Percentiles rank a stretch among this genome's conserved stretches.
Conservation (phyloP, 1,140 invertebrate genomes). For the Goniozus legneri region DNA sequence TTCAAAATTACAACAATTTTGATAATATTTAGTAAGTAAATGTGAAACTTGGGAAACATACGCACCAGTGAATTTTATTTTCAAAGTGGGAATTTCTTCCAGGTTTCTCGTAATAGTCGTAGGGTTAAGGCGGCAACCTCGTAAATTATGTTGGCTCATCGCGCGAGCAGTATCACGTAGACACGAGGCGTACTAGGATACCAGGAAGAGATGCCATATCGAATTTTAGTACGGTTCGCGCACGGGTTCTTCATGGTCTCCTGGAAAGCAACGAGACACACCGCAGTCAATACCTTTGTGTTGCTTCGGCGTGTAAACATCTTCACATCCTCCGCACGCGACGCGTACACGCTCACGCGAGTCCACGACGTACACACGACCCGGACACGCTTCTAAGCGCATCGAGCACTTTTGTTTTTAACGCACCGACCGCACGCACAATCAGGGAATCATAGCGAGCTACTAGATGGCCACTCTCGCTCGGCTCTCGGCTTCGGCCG, state of each 20-base stretch:
- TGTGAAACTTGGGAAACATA: no score
- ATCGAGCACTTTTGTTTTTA: slow-evolving; percentile 29
- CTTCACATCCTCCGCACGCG: no score
- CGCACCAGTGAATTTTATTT: no score
- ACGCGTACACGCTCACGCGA: not conserved
- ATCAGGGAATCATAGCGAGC: slow-evolving; percentile 36
- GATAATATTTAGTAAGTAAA: no score
- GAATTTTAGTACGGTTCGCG: not conserved
- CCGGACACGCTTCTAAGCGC: not conserved
- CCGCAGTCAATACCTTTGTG: slow-evolving; percentile 17
- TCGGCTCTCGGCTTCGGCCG: no score
- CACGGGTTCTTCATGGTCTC: slow-evolving; percentile 23
- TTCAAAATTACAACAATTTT: no score
- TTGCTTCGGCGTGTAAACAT: not conserved
- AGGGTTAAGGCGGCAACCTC: slow-evolving; percentile 10
- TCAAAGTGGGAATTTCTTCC: no score
- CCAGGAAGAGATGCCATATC: slow-evolving; percentile 7
- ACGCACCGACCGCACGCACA: slow-evolving; percentile 34
- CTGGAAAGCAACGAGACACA: slow-evolving; percentile 22
- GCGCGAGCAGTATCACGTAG: slow-evolving; percentile 13
- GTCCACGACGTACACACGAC: not conserved
- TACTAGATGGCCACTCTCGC: slow-evolving; percentile 12
- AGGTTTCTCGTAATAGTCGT: no score
- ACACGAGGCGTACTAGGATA: slow-evolving; percentile 23
- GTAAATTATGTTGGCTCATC: slow-evolving; percentile 19